These are phyloP conservation scores for Trichogramma pretiosum DNA, from an alignment of 1,140 invertebrate species.

Conservation along the genomic window DNA sequence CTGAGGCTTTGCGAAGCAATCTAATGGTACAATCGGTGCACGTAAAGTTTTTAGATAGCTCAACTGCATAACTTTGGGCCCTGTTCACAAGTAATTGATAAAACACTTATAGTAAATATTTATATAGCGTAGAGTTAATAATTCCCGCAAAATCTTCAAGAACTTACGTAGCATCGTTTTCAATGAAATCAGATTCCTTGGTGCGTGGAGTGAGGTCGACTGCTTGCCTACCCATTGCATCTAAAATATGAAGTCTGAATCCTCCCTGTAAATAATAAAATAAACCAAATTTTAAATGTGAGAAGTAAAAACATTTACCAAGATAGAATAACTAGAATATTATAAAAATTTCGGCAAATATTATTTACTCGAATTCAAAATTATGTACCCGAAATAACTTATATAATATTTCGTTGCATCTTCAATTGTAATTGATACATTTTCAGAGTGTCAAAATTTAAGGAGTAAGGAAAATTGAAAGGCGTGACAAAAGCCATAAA, in stretches of 20 bases:
- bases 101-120: no score
- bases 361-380: no score
- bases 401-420: no score
- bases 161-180: conserved; percentile 67
- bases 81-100: conserved; percentile 47
- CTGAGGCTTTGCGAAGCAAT: conserved; percentile 76
- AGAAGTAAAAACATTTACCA: no score
- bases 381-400: no score
- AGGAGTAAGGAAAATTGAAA: no score
- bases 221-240: conserved; percentile 69
- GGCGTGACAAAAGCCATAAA: no score
- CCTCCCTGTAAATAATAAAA: conserved; percentile 64
- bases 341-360: no score
- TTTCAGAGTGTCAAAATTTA: no score
- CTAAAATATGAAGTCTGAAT: conserved; percentile 74
- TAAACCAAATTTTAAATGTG: no score
- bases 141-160: background rate
- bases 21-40: conserved; percentile 86
- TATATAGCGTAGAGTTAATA: background rate
- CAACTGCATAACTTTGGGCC: conserved; percentile 69
- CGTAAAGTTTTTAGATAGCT: conserved; percentile 69
- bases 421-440: no score
- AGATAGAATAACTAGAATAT: no score
- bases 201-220: conserved; percentile 76
- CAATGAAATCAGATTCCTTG: conserved; percentile 67